Percentiles rank a stretch among this genome's conserved stretches.
phyloP scores from a whole-genome alignment of 2,113 vertebrate genomes.

The Martes martes region DNA sequence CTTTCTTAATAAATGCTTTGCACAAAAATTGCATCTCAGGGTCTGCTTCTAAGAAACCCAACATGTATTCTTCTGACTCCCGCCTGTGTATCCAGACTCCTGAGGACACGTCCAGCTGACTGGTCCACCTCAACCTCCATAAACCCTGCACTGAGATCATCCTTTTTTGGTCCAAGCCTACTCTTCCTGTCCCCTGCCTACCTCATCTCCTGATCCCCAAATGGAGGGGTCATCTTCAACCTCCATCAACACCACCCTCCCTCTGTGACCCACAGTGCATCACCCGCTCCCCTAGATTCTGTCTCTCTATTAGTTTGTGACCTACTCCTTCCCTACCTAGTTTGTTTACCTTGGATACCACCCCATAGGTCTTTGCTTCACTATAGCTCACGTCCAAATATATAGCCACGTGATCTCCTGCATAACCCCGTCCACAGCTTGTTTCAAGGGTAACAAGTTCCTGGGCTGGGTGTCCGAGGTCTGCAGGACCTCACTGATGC shows the following conservation, averaged over 20 bases:
- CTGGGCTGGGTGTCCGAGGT: background rate
- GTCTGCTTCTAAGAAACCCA: conserved; percentile 16
- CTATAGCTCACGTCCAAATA: background rate
- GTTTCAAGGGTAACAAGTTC: background rate
- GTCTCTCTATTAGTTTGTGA: background rate
- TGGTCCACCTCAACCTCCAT: background rate
- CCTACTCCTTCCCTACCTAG: no score
- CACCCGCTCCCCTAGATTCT: background rate
- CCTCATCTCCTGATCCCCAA: background rate
- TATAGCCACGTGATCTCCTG: background rate
- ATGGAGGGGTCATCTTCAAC: background rate
- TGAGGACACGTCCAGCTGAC: background rate
- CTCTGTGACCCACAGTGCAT: background rate
- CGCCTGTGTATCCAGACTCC: background rate
- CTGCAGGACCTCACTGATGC: background rate
- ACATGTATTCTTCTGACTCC: background rate
- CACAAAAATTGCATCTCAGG: background rate
- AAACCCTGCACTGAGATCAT: background rate
- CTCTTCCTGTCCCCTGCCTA: background rate
- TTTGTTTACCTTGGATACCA: background rate
- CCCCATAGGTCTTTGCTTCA: background rate
- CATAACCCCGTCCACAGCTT: no score
- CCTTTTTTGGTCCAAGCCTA: background rate
- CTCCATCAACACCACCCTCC: background rate
- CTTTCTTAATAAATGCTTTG: background rate